A percentile compares a stretch with the other conserved stretches of the same genome.
These are phyloP conservation scores for Malacosoma neustria DNA, from an alignment of 2,888 invertebrate genomes.

Conservation along the genomic window DNA sequence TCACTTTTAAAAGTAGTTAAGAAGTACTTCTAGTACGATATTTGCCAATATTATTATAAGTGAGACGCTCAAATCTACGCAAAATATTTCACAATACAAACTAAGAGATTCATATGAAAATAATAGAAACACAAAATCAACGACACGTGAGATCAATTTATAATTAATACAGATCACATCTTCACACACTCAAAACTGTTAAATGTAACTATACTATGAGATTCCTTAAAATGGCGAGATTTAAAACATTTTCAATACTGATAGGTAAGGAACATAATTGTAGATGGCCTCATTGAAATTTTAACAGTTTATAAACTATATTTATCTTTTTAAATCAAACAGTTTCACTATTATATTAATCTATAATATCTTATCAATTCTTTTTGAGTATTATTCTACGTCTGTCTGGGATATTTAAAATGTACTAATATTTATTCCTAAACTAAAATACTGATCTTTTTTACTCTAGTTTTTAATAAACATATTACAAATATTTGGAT, in stretches of 20 bases:
- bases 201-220: constrained; percentile 35
- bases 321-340: constrained; percentile 12
- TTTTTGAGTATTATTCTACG: neutral
- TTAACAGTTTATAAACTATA: constrained; percentile 4
- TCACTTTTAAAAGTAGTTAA: too few species aligned
- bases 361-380: neutral
- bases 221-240: constrained; percentile 45
- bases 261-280: constrained; percentile 41
- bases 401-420: too few species aligned
- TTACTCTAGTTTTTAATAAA: too few species aligned
- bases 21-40: too few species aligned
- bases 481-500: too few species aligned
- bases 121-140: constrained; percentile 20
- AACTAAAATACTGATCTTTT: too few species aligned
- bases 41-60: too few species aligned
- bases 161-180: too few species aligned
- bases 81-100: neutral
- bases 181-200: constrained; percentile 24
- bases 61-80: neutral
- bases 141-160: constrained; percentile 31
- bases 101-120: constrained; percentile 13
- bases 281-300: constrained; percentile 26
- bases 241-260: constrained; percentile 44
- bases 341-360: constrained; percentile 8
- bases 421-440: too few species aligned